A percentile compares a stretch with the other conserved stretches of the same genome.
These are phyloP conservation scores for Sinopyrophorus schimmeli DNA, from an alignment of 2,888 invertebrate genomes.

Conservation along the genomic window DNA sequence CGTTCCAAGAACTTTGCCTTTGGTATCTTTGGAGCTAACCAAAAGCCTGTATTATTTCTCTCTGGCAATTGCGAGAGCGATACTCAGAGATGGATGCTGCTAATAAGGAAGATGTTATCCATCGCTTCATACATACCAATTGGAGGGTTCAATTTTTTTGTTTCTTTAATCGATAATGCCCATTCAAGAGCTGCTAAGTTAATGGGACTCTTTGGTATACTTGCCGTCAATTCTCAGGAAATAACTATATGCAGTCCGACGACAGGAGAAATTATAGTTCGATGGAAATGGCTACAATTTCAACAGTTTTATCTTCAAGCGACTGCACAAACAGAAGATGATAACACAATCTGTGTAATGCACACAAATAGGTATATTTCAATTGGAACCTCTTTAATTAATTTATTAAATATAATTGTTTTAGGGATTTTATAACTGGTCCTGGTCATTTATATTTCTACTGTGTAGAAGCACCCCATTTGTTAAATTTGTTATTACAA, in stretches of 20 bases:
- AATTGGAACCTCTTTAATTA: background rate
- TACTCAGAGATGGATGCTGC: constrained; percentile 71
- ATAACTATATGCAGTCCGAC: constrained; percentile 61
- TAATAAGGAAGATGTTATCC: constrained; percentile 60
- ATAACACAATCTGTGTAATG: constrained; percentile 63
- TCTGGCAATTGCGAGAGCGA: constrained; percentile 67
- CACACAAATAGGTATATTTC: constrained; percentile 62
- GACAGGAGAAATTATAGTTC: constrained; percentile 57
- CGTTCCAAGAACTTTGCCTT: constrained; percentile 70
- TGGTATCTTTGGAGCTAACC: constrained; percentile 65
- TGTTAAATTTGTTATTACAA: constrained; percentile 56
- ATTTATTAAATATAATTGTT: constrained; percentile 18
- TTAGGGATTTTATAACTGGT: constrained; percentile 59
- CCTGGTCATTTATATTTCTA: constrained; percentile 59
- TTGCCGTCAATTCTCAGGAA: constrained; percentile 61
- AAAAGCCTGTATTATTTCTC: constrained; percentile 67
- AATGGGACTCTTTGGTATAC: constrained; percentile 61
- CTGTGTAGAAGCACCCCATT: constrained; percentile 54
- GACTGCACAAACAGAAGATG: constrained; percentile 58
- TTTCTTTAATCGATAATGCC: constrained; percentile 65
- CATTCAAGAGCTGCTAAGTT: constrained; percentile 66
- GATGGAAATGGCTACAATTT: constrained; percentile 65
- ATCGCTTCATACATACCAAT: constrained; percentile 52
- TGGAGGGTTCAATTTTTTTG: constrained; percentile 60
- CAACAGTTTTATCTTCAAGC: constrained; percentile 61